phyloP scores from a whole-genome alignment of 2,113 vertebrate species.

The Lagopus muta region DNA sequence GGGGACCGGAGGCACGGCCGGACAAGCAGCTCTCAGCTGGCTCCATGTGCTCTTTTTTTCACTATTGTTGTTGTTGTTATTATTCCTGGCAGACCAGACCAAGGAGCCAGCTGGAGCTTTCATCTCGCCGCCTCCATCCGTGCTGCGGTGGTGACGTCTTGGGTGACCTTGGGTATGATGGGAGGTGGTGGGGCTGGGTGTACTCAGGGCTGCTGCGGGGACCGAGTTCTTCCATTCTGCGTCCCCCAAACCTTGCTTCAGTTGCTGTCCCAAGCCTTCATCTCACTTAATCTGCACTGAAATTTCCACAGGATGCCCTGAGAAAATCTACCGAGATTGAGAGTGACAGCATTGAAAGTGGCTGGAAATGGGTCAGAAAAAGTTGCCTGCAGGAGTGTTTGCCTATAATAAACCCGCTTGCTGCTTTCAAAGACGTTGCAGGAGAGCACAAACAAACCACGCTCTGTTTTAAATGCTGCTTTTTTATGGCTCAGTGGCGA shows the following conservation, averaged over 20 bases:
- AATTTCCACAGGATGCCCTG: conserved; percentile 23
- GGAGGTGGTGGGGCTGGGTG: not conserved
- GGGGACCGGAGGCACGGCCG: not conserved
- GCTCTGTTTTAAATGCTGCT: not conserved
- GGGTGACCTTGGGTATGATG: not conserved
- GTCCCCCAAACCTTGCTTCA: not conserved
- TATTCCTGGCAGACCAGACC: not conserved
- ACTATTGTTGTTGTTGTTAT: conserved; percentile 40
- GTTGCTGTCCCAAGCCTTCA: not conserved
- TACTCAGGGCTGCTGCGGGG: accelerated
- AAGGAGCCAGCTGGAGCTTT: not conserved
- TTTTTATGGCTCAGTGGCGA: not conserved
- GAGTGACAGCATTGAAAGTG: not conserved
- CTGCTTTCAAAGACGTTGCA: not conserved
- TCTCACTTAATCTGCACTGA: conserved; percentile 3
- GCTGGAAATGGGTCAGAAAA: conserved; percentile 34
- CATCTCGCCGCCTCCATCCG: not conserved
- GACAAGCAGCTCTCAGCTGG: conserved; percentile 18
- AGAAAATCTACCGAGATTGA: conserved; percentile 37
- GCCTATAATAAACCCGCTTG: conserved; percentile 30
- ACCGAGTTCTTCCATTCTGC: not conserved
- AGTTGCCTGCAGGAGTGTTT: conserved; percentile 2
- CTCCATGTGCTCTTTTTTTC: not conserved
- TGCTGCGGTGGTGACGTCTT: not conserved
- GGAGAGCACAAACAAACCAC: not conserved